Conservation (phyloP, 2,113 vertebrate genomes). For the Petaurus breviceps region DNA sequence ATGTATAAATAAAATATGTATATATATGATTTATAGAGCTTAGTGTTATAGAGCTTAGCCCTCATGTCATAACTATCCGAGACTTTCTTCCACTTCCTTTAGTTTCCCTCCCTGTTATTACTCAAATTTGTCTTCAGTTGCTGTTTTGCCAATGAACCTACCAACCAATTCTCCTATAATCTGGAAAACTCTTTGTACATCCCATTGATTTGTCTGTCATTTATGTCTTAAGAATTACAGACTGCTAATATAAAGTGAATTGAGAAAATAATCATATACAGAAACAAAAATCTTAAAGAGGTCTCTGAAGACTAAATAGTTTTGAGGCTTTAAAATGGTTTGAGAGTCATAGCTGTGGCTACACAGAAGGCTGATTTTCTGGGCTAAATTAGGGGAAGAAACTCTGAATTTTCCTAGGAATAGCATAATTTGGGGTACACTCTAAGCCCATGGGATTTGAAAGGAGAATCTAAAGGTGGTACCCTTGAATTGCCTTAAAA, state of each 20-base stretch:
- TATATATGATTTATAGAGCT: neutral
- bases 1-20: too few relatives aligned
- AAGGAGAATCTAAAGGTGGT: neutral
- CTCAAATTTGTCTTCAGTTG: neutral
- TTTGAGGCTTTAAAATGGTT: neutral
- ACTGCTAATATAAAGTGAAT: neutral
- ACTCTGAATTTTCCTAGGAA: neutral
- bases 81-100: neutral
- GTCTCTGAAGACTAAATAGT: neutral
- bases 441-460: neutral
- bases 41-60: neutral
- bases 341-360: neutral
- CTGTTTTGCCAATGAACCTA: neutral
- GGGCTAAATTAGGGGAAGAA: neutral
- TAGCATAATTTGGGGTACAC: neutral
- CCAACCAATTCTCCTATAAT: neutral
- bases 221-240: neutral
- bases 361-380: neutral
- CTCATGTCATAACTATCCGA: neutral
- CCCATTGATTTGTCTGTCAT: neutral
- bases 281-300: neutral
- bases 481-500: neutral
- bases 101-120: neutral
- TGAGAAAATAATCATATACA: neutral
- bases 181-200: neutral